These are phyloP conservation scores for Idaea straminata DNA, from an alignment of 2,888 invertebrate species.

Conservation along the genomic window DNA sequence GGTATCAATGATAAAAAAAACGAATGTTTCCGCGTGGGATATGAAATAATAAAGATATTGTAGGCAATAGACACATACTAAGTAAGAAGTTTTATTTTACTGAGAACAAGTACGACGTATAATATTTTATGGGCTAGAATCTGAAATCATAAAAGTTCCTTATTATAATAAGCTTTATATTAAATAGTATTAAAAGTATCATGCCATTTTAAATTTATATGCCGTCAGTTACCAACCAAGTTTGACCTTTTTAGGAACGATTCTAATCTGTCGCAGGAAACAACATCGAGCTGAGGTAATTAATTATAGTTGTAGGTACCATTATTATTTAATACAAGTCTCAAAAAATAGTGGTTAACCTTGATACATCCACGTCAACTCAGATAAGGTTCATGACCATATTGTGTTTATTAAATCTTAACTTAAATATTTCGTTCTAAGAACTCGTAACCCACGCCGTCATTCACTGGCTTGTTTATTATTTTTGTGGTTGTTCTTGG, in stretches of 20 bases:
- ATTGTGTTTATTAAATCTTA: conserved; percentile 42
- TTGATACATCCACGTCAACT: conserved; percentile 45
- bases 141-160: too few species aligned
- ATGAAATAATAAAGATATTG: too few species aligned
- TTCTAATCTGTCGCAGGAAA: neutral
- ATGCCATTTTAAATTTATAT: neutral
- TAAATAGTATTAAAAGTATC: too few species aligned
- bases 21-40: too few species aligned
- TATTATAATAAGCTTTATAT: too few species aligned
- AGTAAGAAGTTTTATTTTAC: too few species aligned
- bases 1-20: too few species aligned
- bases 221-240: neutral
- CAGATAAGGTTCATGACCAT: conserved; percentile 55
- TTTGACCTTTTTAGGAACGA: neutral
- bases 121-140: too few species aligned
- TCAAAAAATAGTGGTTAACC: conserved; percentile 40
- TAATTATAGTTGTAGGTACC: neutral
- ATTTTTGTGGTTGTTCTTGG: conserved; percentile 4
- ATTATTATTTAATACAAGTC: conserved; percentile 14
- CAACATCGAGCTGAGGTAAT: neutral
- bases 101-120: too few species aligned
- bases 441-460: conserved; percentile 28
- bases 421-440: conserved; percentile 36
- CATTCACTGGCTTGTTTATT: neutral
- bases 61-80: too few species aligned